These are phyloP conservation scores for Prenolepis imparis DNA, from an alignment of 2,888 invertebrate genomes.

Conservation along the genomic window DNA sequence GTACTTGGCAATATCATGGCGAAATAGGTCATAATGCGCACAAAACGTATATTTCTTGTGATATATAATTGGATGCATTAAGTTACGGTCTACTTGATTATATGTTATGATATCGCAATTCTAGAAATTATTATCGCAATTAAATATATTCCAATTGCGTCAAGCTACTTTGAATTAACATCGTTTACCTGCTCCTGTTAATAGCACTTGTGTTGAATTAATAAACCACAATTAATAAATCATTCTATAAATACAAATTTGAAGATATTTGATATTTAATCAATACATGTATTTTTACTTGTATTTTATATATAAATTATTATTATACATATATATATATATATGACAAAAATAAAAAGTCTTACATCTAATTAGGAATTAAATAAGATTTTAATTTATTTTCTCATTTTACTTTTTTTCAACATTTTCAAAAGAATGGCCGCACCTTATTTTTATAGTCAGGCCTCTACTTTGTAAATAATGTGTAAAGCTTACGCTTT, in stretches of 20 bases:
- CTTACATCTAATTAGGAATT: background rate
- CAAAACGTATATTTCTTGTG: constrained; percentile 42
- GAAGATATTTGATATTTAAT: background rate
- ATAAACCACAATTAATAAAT: background rate
- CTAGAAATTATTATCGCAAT: constrained; percentile 39
- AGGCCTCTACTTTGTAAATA: background rate
- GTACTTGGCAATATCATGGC: constrained; percentile 23
- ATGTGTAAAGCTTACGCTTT: background rate
- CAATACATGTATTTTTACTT: background rate
- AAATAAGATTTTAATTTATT: background rate
- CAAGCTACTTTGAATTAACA: constrained; percentile 28
- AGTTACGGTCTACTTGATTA: constrained; percentile 42
- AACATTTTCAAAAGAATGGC: background rate
- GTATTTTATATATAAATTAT: background rate
- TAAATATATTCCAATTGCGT: constrained; percentile 33
- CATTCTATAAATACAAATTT: background rate
- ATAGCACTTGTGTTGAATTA: constrained; percentile 1
- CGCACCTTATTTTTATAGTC: background rate
- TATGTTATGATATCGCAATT: constrained; percentile 16
- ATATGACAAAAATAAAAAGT: background rate
- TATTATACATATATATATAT: background rate
- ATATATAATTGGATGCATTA: constrained; percentile 40
- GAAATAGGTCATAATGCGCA: constrained; percentile 21
- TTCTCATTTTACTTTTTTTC: background rate
- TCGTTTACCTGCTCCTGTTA: constrained; percentile 14